Evolutionary conservation across 2,888 invertebrate species (phyloP), one percentile per base, ranked within the genome.

Genomic region (Cactoblastis cactorum): DNA sequence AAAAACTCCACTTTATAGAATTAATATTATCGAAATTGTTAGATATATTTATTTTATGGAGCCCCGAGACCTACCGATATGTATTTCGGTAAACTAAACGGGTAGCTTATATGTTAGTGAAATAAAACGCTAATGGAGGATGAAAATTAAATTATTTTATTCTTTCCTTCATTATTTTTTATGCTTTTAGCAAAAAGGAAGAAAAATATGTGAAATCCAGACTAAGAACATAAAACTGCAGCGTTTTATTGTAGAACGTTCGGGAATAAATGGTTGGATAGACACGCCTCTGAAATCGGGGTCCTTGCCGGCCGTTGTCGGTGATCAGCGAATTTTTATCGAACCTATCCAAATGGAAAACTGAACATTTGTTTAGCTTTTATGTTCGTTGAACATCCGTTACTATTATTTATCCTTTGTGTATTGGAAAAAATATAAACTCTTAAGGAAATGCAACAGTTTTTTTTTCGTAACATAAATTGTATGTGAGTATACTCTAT

Each of bases 261-360:
- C 57, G 65, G 69, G 66, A 69, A 69, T 65, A 72, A 74, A 76
- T 67, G 71, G 69, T 66, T 62, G 65, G 60, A 54, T 56, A 59
- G 71, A 59, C 71, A 71, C 76, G 73, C 74, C 72, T 67, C 62
- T 52, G 59, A 69, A 70, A 63, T 74, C 64, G 55, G 58, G 54
- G 53, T 50, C 58, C 59, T 53, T 57, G 63, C 53, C 53, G 51
- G 56, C 58, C 60, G 54, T 53, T 61, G 57, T 58, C 63, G 53
- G 69, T 74, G 70, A 77, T 75, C 74, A 75, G 74, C 69, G 69
- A 67, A 65, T 74, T 80, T 78, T 73, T 76, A 77, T 73, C 66
- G 67, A 54, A 61, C 53, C 61, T 52, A 67, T 69, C 58, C 65
- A 56, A 67, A 66, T 63, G 58, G 61, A 60, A 64, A 64, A 60